Evolutionary conservation across 2,797 vertebrate species (phyloP).

Genomic region (Danio albolineatus): DNA sequence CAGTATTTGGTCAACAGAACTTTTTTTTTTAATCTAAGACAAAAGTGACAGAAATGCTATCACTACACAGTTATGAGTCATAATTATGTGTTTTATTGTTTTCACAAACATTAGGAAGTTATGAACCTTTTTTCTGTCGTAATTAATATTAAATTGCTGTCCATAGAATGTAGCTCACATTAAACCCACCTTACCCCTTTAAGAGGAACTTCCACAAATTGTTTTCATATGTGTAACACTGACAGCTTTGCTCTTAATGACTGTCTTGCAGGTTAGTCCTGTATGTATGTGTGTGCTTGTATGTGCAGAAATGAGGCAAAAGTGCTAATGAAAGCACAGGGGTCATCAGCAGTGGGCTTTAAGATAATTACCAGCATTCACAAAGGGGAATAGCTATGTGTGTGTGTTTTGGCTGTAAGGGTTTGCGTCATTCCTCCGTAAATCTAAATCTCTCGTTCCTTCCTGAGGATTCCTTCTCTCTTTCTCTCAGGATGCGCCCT

Average conservation of each 20-base stretch:
- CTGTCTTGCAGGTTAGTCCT: slow-evolving; percentile 12
- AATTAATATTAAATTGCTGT: neutral
- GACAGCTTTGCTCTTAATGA: neutral
- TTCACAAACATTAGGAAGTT: neutral
- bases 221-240: slow-evolving; percentile 16
- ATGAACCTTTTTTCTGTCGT: neutral
- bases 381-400: slow-evolving; percentile 31
- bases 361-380: slow-evolving; percentile 44
- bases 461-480: neutral
- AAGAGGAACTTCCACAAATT: neutral
- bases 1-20: neutral
- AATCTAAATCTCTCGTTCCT: slow-evolving; percentile 11
- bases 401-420: slow-evolving; percentile 19
- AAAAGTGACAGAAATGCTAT: neutral
- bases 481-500: slow-evolving; percentile 2
- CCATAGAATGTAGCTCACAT: neutral
- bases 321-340: slow-evolving; percentile 42
- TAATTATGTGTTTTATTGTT: neutral
- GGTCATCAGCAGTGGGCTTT: slow-evolving; percentile 41
- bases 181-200: neutral
- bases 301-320: slow-evolving; percentile 22
- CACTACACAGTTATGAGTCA: neutral
- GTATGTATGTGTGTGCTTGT: slow-evolving; percentile 36
- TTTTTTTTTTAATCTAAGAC: neutral
- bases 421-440: slow-evolving; percentile 27